A percentile compares a stretch with the other conserved stretches of the same genome.
phyloP scores from a whole-genome alignment of 2,888 invertebrate genomes.

The Pomacea canaliculata region DNA sequence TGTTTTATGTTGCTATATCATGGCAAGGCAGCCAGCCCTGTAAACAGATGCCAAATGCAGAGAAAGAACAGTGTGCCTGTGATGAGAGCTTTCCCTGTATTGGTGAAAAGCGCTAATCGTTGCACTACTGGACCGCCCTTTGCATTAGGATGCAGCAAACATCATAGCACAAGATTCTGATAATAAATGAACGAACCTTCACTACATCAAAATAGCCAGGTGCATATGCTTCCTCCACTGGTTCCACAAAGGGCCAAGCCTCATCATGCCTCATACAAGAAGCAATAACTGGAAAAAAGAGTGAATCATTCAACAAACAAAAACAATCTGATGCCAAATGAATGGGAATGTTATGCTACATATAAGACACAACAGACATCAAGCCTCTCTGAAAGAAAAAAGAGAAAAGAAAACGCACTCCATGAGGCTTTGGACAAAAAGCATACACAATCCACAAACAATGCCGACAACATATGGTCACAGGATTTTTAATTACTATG shows the following conservation, averaged over 20 bases:
- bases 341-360: constrained; percentile 19
- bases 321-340: neutral
- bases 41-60: no score
- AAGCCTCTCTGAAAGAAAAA: constrained; percentile 24
- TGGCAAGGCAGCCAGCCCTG: no score
- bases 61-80: no score
- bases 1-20: no score
- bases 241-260: constrained; percentile 94
- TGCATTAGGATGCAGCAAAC: no score
- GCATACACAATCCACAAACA: neutral
- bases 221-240: constrained; percentile 92
- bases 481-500: no score
- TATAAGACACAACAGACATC: constrained; percentile 26
- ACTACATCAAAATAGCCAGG: constrained; percentile 81
- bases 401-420: constrained; percentile 25
- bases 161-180: no score
- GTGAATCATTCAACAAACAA: constrained; percentile 21
- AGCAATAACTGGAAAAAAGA: constrained; percentile 18
- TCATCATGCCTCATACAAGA: constrained; percentile 86
- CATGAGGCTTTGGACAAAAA: constrained; percentile 22
- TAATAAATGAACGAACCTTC: constrained; percentile 31
- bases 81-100: no score
- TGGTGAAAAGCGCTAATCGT: no score
- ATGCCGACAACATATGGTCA: neutral
- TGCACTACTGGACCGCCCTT: no score